Conservation (phyloP, 2,797 vertebrate species). For the Coccyzus lansbergi region DNA sequence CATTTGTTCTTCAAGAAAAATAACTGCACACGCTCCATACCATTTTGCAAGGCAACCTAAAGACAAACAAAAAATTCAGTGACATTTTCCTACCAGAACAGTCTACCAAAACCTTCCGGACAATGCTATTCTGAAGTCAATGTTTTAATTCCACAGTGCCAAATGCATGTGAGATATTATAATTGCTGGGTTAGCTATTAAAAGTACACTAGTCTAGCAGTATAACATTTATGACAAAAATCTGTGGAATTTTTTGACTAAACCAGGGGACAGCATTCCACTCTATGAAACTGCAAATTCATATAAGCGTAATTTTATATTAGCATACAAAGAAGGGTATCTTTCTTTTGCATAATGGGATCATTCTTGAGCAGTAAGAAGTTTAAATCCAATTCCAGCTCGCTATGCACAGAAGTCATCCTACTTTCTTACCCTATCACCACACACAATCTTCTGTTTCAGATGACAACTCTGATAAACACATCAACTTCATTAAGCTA, state of each 20-base stretch:
- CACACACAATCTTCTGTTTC: neutral
- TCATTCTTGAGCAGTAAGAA: neutral
- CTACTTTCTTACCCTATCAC: neutral
- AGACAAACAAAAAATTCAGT: neutral
- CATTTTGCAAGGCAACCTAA: constrained; percentile 88
- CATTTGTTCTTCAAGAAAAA: constrained; percentile 92
- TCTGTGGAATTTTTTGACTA: neutral
- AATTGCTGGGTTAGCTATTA: neutral
- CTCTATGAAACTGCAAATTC: neutral
- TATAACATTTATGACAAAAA: neutral
- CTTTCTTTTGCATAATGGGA: neutral
- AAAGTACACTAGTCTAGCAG: neutral
- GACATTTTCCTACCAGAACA: neutral
- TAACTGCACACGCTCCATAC: constrained; percentile 91
- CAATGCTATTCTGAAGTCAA: neutral
- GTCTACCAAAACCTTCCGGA: neutral
- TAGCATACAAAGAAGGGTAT: neutral
- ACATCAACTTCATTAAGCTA: neutral
- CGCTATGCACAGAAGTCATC: neutral
- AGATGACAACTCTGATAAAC: neutral
- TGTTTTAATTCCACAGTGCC: neutral
- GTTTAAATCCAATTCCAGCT: neutral
- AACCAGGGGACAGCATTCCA: neutral
- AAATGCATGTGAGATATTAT: neutral
- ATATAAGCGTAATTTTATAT: neutral